Conservation (phyloP, 2,113 vertebrate species). For the Rhegmatorhina hoffmannsi region DNA sequence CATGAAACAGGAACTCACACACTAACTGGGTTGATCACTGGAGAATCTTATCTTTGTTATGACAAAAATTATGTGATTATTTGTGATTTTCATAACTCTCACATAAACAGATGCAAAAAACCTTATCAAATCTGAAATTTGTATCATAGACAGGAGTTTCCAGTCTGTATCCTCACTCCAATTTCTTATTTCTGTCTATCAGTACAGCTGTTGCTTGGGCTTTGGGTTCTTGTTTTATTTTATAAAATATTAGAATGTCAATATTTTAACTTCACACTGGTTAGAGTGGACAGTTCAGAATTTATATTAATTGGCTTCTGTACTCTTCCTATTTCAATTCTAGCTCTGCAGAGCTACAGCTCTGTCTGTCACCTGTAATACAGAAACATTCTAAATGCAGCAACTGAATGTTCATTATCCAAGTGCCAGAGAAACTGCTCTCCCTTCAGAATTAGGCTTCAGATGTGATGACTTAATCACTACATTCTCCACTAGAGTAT, state of each 20-base stretch:
- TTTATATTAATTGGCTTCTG: neutral
- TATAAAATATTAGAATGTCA: neutral
- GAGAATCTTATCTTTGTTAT: neutral
- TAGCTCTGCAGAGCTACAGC: neutral
- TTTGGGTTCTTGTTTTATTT: neutral
- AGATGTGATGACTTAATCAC: neutral
- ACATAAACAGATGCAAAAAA: neutral
- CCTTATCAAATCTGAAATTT: neutral
- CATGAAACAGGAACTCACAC: fast-evolving
- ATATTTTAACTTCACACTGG: neutral
- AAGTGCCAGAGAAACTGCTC: neutral
- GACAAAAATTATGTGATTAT: neutral
- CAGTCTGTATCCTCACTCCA: neutral
- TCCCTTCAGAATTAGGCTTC: constrained; percentile 8
- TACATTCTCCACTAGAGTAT: constrained; percentile 53
- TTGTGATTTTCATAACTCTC: neutral
- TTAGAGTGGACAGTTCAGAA: neutral
- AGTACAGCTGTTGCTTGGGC: neutral
- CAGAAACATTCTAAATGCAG: neutral
- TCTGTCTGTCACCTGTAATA: neutral
- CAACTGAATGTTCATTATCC: neutral
- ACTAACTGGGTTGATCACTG: neutral
- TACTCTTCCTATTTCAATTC: neutral
- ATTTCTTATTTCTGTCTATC: neutral
- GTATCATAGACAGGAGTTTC: neutral